Evolutionary conservation across 2,113 vertebrate genomes (phyloP).

Genomic region (Brienomyrus longianalis): DNA sequence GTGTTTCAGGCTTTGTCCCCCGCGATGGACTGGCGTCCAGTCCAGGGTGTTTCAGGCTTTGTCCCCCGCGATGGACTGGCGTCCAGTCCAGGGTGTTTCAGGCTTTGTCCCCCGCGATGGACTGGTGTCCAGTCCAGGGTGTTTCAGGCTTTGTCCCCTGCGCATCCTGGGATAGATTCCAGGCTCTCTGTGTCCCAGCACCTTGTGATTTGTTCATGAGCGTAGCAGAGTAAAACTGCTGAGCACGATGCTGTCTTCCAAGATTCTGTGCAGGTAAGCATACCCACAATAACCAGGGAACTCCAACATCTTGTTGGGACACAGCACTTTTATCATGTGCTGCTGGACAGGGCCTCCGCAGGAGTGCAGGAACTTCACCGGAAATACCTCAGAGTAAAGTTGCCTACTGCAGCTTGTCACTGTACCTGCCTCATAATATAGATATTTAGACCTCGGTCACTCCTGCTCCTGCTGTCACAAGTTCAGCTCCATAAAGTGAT

Average conservation of each 20-base stretch:
- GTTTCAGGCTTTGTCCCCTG: background rate
- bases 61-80: background rate
- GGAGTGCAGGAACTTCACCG: background rate
- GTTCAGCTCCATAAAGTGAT: background rate
- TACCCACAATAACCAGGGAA: background rate
- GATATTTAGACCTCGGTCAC: background rate
- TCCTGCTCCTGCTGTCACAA: background rate
- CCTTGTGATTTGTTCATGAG: background rate
- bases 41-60: background rate
- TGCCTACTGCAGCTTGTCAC: background rate
- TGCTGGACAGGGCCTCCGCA: background rate
- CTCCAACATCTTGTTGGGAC: background rate
- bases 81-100: background rate
- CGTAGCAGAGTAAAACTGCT: background rate
- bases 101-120: background rate
- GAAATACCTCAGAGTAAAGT: background rate
- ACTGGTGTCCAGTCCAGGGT: background rate
- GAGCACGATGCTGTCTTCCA: background rate
- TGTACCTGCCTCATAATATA: background rate
- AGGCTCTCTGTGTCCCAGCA: background rate
- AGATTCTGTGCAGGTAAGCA: background rate
- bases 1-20: background rate
- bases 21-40: background rate
- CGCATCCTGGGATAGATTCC: background rate
- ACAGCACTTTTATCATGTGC: background rate